Conservation (phyloP, 2,888 invertebrate genomes). For the Lacanobia wlatinum region DNA sequence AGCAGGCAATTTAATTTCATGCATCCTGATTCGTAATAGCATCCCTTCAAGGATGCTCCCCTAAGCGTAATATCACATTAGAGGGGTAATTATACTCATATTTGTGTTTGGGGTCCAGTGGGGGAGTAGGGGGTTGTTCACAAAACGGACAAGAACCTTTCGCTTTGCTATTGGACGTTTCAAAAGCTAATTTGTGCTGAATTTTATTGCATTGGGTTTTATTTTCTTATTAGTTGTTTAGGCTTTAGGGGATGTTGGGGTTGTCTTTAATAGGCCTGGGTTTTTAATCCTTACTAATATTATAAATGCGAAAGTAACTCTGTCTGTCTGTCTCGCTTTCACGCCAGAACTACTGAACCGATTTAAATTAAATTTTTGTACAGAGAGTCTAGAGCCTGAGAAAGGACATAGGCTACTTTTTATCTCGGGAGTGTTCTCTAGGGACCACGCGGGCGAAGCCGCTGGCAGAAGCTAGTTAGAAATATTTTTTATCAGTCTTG, state of each 20-base stretch:
- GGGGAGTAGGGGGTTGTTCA: slow-evolving; percentile 65
- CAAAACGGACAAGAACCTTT: slow-evolving; percentile 64
- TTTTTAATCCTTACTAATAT: no score
- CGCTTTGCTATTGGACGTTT: slow-evolving; percentile 53
- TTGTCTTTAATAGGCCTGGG: slow-evolving; percentile 8
- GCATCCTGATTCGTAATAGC: slow-evolving; percentile 66
- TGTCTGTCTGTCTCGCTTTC: no score
- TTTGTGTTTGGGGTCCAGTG: slow-evolving; percentile 73
- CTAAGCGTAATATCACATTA: slow-evolving; percentile 78
- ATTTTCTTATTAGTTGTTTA: slow-evolving; percentile 36
- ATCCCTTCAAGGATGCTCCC: slow-evolving; percentile 62
- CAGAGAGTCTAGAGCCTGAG: no score
- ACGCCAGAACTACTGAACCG: no score
- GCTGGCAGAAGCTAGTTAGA: no score
- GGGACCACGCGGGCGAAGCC: no score
- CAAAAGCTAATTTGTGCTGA: slow-evolving; percentile 63
- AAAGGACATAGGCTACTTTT: no score
- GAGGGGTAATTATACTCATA: slow-evolving; percentile 81
- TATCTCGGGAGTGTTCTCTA: no score
- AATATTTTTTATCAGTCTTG: not conserved
- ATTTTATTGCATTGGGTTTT: slow-evolving; percentile 50
- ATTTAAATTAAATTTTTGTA: no score
- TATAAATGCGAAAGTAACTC: no score
- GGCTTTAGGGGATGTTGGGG: not conserved
- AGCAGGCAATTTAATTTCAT: slow-evolving; percentile 69